These are phyloP conservation scores for Pomatorhinus ruficollis DNA, from an alignment of 2,113 vertebrate species.

Conservation along the genomic window DNA sequence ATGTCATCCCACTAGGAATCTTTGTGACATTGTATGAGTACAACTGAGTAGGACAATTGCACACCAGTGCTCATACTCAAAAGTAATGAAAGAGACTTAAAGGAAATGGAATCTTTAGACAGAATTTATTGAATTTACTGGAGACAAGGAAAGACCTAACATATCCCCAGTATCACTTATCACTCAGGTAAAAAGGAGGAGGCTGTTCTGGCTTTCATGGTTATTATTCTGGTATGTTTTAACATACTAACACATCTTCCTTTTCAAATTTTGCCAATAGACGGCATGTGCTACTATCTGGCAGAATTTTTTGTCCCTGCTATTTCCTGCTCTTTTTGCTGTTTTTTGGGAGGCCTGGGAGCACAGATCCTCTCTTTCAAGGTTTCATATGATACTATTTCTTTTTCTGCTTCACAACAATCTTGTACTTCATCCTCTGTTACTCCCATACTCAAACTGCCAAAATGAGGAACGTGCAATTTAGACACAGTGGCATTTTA, in stretches of 20 bases:
- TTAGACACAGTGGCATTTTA: background rate
- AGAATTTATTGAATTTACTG: background rate
- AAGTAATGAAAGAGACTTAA: background rate
- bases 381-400: background rate
- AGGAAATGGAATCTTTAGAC: background rate
- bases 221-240: background rate
- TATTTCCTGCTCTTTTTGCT: background rate
- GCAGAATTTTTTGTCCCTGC: background rate
- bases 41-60: background rate
- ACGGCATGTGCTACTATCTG: background rate
- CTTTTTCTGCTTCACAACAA: background rate
- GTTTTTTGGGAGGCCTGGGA: background rate
- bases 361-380: background rate
- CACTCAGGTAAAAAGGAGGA: background rate
- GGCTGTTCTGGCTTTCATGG: background rate
- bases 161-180: background rate
- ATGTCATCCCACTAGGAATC: background rate
- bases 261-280: background rate
- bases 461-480: background rate
- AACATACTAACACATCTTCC: background rate
- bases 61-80: background rate
- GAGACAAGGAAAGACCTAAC: background rate
- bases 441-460: background rate
- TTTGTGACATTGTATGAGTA: background rate
- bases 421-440: background rate